Base-by-base conservation (phyloP, 2,888 invertebrate species). In the Campaea margaritaria region DNA sequence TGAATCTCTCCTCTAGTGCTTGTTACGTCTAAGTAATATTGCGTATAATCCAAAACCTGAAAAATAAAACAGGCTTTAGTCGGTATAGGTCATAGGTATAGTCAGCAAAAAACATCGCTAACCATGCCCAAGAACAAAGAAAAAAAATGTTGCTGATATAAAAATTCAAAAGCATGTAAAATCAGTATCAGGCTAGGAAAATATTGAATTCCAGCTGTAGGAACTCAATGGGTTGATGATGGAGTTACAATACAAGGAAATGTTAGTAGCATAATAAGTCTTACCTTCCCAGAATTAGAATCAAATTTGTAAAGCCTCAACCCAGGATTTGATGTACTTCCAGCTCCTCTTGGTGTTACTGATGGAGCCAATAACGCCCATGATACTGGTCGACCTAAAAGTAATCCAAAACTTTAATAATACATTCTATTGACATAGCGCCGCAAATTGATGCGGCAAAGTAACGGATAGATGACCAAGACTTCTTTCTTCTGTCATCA, bases 351-450 rank as follows among this genome's bases (percentile, higher is more conserved):
- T 0, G 99, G 98, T 31, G 98, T 97, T 65, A 99, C 95, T 49
- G 98, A 96, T 42, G 98, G 98, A 13, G 98, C 96, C 75, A 98
- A 93, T 90, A 98, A 95, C 69, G 96, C 95, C 95, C 97, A 97
- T 13, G 97, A 97, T 45, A 97, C 95, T 47, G 98, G 97, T 68
- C 94, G 94, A 75, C 96, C 97, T 97, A 86, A 41, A 80, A 45
- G 48, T 61, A 64, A 45, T 50, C 43, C 44, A 15, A 55, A 42
- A 39, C 27, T 41, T 11, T 27, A 39, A 14, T 14, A 39, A 14
- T 0, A 39, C 39, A 31, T 31, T 31, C 31, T 9, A 31, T 9
- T 31, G 31, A 31, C 7, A 27, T 27, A 27, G 27, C 2, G n/a
- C n/a, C n/a, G n/a, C n/a, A n/a, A n/a, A n/a, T n/a, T n/a, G n/a